These are phyloP conservation scores for Parazoanthus swiftii DNA, from an alignment of 92 coral and sea anemone genomes.

Conservation along the genomic window DNA sequence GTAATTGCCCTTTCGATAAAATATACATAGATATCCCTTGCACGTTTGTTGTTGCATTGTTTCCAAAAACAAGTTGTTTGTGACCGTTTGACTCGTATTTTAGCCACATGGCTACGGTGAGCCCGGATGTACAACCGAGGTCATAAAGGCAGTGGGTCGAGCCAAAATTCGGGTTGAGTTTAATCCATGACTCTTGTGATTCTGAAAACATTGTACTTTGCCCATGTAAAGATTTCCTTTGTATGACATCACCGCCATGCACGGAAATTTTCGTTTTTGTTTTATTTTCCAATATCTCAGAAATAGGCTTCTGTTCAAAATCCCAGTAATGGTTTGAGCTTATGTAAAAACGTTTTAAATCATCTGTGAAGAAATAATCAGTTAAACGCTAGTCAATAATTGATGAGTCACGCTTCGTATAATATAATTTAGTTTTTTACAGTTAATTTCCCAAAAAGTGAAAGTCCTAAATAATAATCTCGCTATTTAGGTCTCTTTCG, in stretches of 20 bases:
- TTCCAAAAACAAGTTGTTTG: slow-evolving; percentile 55
- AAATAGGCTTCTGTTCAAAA: slow-evolving; percentile 52
- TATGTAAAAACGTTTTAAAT: slow-evolving; percentile 8
- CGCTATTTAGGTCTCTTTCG: no score
- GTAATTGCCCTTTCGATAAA: background rate
- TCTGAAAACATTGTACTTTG: background rate
- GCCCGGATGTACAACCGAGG: slow-evolving; percentile 49
- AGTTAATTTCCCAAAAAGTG: no score
- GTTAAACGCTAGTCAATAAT: background rate
- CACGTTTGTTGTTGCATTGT: background rate
- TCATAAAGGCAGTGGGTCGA: slow-evolving; percentile 49
- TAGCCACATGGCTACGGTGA: slow-evolving; percentile 60
- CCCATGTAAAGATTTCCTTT: slow-evolving; percentile 9
- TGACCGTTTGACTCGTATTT: slow-evolving; percentile 7
- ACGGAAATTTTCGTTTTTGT: background rate
- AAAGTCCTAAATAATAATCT: no score
- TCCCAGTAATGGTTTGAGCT: slow-evolving; percentile 67
- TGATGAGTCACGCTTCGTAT: background rate
- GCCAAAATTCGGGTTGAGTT: slow-evolving; percentile 30
- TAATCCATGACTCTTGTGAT: slow-evolving; percentile 37
- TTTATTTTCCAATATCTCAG: slow-evolving; percentile 34
- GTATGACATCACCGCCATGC: slow-evolving; percentile 13
- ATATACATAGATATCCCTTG: slow-evolving; percentile 43
- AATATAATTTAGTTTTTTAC: background rate
- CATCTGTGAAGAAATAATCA: slow-evolving; percentile 17